These are phyloP conservation scores for Lepisosteus osseus DNA, from an alignment of 2,113 vertebrate species.

Conservation along the genomic window DNA sequence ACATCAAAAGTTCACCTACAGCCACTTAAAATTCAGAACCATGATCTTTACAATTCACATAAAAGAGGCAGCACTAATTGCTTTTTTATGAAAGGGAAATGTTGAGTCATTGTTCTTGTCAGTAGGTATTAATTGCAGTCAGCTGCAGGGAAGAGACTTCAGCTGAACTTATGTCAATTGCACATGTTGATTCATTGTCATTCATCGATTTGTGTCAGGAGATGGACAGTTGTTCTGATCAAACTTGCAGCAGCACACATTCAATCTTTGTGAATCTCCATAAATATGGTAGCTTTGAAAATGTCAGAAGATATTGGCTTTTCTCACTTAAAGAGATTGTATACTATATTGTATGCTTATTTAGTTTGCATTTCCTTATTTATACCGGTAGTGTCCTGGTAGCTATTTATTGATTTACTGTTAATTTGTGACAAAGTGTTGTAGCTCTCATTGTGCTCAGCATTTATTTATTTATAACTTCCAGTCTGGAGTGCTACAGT, in stretches of 20 bases:
- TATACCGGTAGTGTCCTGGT: too few relatives aligned
- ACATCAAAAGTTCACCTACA: constrained; percentile 23
- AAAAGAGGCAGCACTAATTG: constrained; percentile 62
- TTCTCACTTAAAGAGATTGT: not conserved
- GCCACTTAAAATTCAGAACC: constrained; percentile 20
- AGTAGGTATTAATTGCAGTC: constrained; percentile 60
- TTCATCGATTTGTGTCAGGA: constrained; percentile 59
- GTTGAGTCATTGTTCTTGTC: constrained; percentile 61
- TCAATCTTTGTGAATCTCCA: constrained; percentile 7
- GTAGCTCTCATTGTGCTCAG: too few relatives aligned
- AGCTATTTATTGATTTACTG: too few relatives aligned
- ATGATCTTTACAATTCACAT: constrained; percentile 23
- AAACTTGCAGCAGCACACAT: constrained; percentile 29
- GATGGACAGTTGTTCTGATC: constrained; percentile 38
- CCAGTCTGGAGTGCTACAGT: too few relatives aligned
- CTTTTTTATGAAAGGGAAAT: constrained; percentile 62
- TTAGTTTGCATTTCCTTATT: too few relatives aligned
- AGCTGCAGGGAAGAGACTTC: constrained; percentile 52
- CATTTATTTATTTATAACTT: too few relatives aligned
- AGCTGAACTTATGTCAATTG: constrained; percentile 60
- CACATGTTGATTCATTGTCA: constrained; percentile 73
- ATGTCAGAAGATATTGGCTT: constrained; percentile 18
- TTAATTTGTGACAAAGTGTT: too few relatives aligned
- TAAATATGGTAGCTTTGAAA: constrained; percentile 12
- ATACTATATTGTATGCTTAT: too few relatives aligned